These are phyloP conservation scores for Harpalus rufipes DNA, from an alignment of 2,888 invertebrate genomes.

Conservation along the genomic window DNA sequence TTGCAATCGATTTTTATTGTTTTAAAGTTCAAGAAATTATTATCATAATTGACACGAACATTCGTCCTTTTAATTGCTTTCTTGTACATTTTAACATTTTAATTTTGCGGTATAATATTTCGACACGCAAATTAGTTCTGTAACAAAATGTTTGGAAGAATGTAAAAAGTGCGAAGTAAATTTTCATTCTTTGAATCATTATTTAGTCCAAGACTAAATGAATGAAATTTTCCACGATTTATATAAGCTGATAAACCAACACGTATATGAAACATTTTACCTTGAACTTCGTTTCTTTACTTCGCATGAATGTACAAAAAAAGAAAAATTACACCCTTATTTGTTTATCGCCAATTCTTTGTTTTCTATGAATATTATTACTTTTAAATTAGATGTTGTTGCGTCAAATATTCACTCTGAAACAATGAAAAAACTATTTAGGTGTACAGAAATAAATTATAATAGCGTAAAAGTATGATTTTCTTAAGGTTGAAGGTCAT, in stretches of 20 bases:
- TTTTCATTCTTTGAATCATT: conserved; percentile 18
- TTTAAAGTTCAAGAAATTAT: background rate
- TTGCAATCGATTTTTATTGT: no score
- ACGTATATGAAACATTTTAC: background rate
- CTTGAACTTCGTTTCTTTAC: conserved; percentile 32
- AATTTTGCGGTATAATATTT: conserved; percentile 20
- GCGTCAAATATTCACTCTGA: background rate
- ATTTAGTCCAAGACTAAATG: conserved; percentile 17
- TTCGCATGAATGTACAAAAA: conserved; percentile 27
- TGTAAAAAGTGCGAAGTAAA: conserved; percentile 10
- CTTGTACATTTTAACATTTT: conserved; percentile 8
- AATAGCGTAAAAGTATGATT: conserved; percentile 6
- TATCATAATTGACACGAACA: background rate
- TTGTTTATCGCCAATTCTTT: background rate
- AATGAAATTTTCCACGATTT: conserved; percentile 32
- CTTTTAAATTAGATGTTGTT: background rate
- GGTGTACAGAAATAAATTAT: conserved; percentile 7
- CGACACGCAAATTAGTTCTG: conserved; percentile 8
- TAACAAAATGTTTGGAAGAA: background rate
- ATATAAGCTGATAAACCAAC: conserved; percentile 37
- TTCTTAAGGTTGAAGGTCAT: conserved; percentile 52
- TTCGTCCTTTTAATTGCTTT: conserved; percentile 14
- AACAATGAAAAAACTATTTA: conserved; percentile 21
- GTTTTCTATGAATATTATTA: conserved; percentile 17
- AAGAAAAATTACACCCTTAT: conserved; percentile 27